phyloP scores from a whole-genome alignment of 2,888 invertebrate species.

The Drosophila villosipedis region DNA sequence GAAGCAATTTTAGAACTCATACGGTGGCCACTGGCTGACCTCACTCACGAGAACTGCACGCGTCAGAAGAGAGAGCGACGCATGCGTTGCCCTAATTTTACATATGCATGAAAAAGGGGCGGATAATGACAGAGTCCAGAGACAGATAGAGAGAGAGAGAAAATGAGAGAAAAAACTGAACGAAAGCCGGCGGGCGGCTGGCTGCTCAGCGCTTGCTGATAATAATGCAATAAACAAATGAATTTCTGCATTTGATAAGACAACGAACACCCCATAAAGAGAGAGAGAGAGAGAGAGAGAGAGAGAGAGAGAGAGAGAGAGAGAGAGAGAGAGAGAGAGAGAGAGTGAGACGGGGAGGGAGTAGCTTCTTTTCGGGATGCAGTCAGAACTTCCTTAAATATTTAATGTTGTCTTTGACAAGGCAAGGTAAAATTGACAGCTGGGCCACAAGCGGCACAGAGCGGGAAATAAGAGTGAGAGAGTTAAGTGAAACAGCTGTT shows the following conservation, averaged over 20 bases:
- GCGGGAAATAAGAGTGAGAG: background rate
- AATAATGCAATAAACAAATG: slow-evolving; percentile 11
- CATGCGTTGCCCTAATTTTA: slow-evolving; percentile 46
- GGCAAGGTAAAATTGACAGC: slow-evolving; percentile 35
- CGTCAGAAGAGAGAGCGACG: slow-evolving; percentile 26
- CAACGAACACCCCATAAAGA: background rate
- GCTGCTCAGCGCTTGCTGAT: slow-evolving; percentile 25
- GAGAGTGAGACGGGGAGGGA: background rate
- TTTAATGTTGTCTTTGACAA: background rate
- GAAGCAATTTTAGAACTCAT: slow-evolving; percentile 9
- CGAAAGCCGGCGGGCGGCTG: slow-evolving; percentile 40
- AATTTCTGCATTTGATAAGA: slow-evolving; percentile 12
- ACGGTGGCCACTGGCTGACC: slow-evolving; percentile 2
- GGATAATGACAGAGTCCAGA: slow-evolving; percentile 3
- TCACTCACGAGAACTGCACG: slow-evolving; percentile 8
- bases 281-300: too few species aligned
- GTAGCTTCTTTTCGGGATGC: background rate
- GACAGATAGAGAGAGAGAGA: background rate
- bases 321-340: background rate
- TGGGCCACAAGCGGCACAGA: slow-evolving; percentile 7
- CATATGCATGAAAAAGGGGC: slow-evolving; percentile 13
- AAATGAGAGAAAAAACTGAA: slow-evolving; percentile 8
- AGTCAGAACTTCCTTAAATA: background rate
- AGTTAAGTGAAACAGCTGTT: slow-evolving; percentile 38
- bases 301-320: too few species aligned